phyloP scores from a whole-genome alignment of 2,113 vertebrate genomes.

The Hemiscyllium ocellatum region DNA sequence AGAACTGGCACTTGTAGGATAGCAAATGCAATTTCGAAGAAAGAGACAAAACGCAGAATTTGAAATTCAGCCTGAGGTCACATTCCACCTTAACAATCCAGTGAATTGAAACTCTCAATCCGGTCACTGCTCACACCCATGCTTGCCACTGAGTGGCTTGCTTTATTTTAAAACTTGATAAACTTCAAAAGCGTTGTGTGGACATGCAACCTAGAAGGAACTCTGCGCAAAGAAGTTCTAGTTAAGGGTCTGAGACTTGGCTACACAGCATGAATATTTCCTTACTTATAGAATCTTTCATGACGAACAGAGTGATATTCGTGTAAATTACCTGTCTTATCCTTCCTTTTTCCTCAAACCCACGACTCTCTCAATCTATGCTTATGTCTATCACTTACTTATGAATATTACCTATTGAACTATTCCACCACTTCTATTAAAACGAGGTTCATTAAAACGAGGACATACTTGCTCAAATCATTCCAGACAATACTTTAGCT shows the following conservation, averaged over 20 bases:
- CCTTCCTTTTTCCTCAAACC: background rate
- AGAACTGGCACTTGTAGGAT: background rate
- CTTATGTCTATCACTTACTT: background rate
- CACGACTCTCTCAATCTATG: background rate
- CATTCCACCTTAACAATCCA: background rate
- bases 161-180: background rate
- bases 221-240: background rate
- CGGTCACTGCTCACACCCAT: background rate
- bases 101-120: background rate
- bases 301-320: background rate
- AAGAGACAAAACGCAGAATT: background rate
- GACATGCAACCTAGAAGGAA: background rate
- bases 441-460: too few relatives aligned
- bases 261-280: too few relatives aligned
- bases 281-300: background rate
- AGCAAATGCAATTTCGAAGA: background rate
- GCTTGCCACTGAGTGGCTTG: background rate
- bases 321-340: background rate
- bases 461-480: too few relatives aligned
- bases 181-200: background rate
- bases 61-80: background rate
- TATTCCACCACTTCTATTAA: background rate
- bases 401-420: background rate
- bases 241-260: background rate
- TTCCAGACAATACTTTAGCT: background rate